These are phyloP conservation scores for Dryobates pubescens DNA, from an alignment of 2,797 vertebrate genomes.

Conservation along the genomic window DNA sequence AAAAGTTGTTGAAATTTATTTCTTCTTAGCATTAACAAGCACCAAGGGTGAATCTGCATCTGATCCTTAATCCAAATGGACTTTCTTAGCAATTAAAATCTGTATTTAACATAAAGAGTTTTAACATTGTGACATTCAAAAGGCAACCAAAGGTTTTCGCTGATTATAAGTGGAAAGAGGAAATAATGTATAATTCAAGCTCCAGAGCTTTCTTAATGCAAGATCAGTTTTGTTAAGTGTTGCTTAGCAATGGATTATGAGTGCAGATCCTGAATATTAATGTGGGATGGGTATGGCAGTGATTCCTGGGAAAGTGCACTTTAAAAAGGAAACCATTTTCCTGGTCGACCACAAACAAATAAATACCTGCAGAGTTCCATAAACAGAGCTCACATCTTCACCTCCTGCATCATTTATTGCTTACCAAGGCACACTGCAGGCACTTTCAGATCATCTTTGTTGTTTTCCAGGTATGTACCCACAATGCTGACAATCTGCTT, in stretches of 20 bases:
- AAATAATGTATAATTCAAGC: conserved; percentile 71
- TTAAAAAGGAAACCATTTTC: conserved; percentile 12
- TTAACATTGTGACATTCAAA: conserved; percentile 44
- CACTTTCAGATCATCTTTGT: background rate
- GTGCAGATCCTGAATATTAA: conserved; percentile 62
- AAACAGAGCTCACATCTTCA: background rate
- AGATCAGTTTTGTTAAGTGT: conserved; percentile 74
- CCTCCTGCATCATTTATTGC: background rate
- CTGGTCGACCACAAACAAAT: background rate
- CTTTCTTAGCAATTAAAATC: conserved; percentile 41
- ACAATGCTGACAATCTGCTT: background rate
- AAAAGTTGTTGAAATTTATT: background rate
- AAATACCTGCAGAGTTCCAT: background rate
- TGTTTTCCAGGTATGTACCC: background rate
- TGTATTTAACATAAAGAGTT: conserved; percentile 25
- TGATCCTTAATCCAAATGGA: conserved; percentile 34
- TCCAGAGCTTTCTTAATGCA: conserved; percentile 65
- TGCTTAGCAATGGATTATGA: conserved; percentile 74
- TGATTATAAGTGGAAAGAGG: conserved; percentile 50
- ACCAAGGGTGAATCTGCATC: background rate
- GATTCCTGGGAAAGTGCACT: conserved; percentile 5
- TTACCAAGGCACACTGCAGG: background rate
- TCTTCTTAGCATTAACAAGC: background rate
- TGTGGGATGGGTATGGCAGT: background rate
- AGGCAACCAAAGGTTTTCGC: conserved; percentile 40